Conservation (phyloP, 2,797 vertebrate species). For the Ctenosaura bakeri region DNA sequence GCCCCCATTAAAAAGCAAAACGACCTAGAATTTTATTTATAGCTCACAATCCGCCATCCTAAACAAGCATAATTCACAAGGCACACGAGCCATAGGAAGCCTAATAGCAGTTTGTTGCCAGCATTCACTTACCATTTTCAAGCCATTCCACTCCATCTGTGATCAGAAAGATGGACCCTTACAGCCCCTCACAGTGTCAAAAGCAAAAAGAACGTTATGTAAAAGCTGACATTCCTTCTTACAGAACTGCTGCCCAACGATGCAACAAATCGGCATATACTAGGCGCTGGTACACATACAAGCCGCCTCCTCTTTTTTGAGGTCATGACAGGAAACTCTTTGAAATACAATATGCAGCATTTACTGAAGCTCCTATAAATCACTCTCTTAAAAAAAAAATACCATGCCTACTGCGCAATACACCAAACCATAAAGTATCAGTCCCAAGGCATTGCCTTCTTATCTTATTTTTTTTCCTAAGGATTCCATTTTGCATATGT, state of each 20-base stretch:
- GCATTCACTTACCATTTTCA: constrained; percentile 97
- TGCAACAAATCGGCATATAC: constrained; percentile 92
- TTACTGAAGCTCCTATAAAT: constrained; percentile 89
- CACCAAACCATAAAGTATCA: constrained; percentile 79
- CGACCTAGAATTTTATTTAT: constrained; percentile 78
- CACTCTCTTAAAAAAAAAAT: constrained; percentile 83
- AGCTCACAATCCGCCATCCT: constrained; percentile 70
- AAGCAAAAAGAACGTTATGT: constrained; percentile 90
- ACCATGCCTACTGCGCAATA: constrained; percentile 83
- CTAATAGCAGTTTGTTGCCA: constrained; percentile 67
- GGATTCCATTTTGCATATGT: constrained; percentile 74
- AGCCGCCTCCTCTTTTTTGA: constrained; percentile 91
- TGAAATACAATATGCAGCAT: constrained; percentile 89
- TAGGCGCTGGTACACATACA: constrained; percentile 88
- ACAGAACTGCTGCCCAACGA: constrained; percentile 95
- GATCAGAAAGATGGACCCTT: constrained; percentile 91
- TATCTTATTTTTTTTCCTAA: constrained; percentile 30
- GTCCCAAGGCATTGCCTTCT: constrained; percentile 69
- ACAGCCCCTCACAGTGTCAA: constrained; percentile 87
- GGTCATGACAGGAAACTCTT: constrained; percentile 91
- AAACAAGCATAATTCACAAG: constrained; percentile 72
- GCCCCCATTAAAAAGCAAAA: constrained; percentile 55
- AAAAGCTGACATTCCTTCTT: constrained; percentile 97
- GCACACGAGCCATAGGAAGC: constrained; percentile 67
- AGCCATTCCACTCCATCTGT: constrained; percentile 99